A percentile compares a stretch with the other conserved stretches of the same genome.
phyloP scores from a whole-genome alignment of 2,888 invertebrate species.

The Pinctada fucata region DNA sequence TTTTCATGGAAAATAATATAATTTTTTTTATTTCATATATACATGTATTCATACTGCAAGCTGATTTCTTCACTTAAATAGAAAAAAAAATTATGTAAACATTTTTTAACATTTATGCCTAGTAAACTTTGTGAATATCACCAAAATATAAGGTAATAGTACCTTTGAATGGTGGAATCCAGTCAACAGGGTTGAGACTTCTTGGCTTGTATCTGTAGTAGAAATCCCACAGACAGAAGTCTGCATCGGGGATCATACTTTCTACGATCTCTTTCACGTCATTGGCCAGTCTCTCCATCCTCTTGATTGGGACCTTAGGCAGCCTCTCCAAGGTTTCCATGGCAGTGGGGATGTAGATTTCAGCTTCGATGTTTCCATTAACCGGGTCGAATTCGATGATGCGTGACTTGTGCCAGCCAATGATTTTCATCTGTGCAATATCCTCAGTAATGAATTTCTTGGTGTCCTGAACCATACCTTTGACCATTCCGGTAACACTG shows the following conservation, averaged over 20 bases:
- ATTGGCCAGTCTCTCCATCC: conserved; percentile 36
- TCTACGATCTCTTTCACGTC: conserved; percentile 18
- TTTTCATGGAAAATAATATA: no score
- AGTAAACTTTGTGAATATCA: no score
- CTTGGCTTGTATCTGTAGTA: conserved; percentile 88
- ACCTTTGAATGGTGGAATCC: conserved; percentile 94
- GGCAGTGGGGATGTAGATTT: conserved; percentile 64
- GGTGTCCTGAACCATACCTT: conserved; percentile 24
- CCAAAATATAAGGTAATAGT: conserved; percentile 31
- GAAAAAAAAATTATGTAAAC: no score
- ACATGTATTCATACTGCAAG: no score
- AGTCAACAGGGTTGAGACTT: conserved; percentile 81
- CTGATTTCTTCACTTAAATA: no score
- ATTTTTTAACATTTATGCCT: no score
- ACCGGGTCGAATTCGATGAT: conserved; percentile 69
- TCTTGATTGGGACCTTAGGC: conserved; percentile 53
- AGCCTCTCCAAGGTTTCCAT: conserved; percentile 60
- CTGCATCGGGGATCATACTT: conserved; percentile 22
- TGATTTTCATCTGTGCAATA: conserved; percentile 41
- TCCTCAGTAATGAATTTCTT: conserved; percentile 37
- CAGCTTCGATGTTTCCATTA: conserved; percentile 69
- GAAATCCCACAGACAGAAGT: conserved; percentile 84
- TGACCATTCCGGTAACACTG: conserved; percentile 36
- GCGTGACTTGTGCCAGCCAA: conserved; percentile 66
- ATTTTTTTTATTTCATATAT: no score